phyloP scores from a whole-genome alignment of 2,113 vertebrate species.

The Rhea americana region DNA sequence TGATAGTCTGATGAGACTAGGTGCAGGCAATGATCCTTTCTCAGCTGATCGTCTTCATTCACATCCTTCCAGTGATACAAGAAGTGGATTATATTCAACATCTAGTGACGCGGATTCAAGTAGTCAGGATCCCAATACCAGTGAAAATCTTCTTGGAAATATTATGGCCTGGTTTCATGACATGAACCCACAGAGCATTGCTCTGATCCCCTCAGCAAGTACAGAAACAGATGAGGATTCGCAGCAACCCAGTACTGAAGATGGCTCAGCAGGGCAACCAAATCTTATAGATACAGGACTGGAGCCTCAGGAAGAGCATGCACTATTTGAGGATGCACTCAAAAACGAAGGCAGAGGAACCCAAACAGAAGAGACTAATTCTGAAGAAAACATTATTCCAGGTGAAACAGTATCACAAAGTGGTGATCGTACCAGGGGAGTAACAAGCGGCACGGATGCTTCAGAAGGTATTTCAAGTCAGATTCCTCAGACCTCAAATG shows the following conservation, averaged over 20 bases:
- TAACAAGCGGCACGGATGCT: constrained; percentile 53
- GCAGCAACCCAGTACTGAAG: constrained; percentile 62
- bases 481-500: constrained; percentile 84
- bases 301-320: constrained; percentile 72
- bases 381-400: constrained; percentile 65
- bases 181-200: constrained; percentile 96
- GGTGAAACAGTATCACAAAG: constrained; percentile 71
- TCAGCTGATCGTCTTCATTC: constrained; percentile 76
- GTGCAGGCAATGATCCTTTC: constrained; percentile 82
- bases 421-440: constrained; percentile 47
- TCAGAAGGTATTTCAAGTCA: constrained; percentile 81
- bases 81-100: constrained; percentile 76
- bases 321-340: constrained; percentile 75
- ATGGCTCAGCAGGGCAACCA: constrained; percentile 52
- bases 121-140: constrained; percentile 80
- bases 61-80: constrained; percentile 74
- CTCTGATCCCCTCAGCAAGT: constrained; percentile 86
- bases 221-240: constrained; percentile 77
- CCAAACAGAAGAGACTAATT: constrained; percentile 79
- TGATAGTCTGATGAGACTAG: constrained; percentile 87
- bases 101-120: constrained; percentile 79
- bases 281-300: constrained; percentile 37
- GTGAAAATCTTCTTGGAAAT: constrained; percentile 93
- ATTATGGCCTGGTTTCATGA: constrained; percentile 99
- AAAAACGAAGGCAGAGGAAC: constrained; percentile 79